A percentile compares a stretch with the other conserved stretches of the same genome.
phyloP scores from a whole-genome alignment of 1,140 invertebrate genomes.

The Ganaspis sp. region DNA sequence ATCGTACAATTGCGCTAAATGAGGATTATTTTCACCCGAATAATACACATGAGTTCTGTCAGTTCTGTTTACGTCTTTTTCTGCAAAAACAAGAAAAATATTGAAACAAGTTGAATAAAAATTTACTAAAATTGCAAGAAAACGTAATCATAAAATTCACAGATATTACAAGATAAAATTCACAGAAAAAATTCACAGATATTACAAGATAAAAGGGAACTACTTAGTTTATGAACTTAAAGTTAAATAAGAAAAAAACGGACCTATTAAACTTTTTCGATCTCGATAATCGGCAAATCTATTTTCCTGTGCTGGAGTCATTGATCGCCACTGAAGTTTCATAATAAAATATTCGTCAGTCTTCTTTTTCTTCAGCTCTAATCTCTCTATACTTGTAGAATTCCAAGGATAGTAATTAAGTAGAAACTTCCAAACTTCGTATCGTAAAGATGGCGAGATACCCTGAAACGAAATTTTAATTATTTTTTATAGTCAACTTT shows the following conservation, averaged over 20 bases:
- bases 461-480: slow-evolving; percentile 76
- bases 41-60: slow-evolving; percentile 95
- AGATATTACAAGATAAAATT: slow-evolving; percentile 18
- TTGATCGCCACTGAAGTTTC: slow-evolving; percentile 97
- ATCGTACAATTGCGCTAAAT: slow-evolving; percentile 90
- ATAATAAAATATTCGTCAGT: slow-evolving; percentile 94
- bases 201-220: no score
- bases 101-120: slow-evolving; percentile 1
- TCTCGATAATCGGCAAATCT: slow-evolving; percentile 93
- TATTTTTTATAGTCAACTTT: slow-evolving; percentile 2
- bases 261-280: slow-evolving; percentile 93
- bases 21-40: slow-evolving; percentile 92
- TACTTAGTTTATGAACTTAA: no score
- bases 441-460: slow-evolving; percentile 82
- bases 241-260: slow-evolving; percentile 28
- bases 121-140: slow-evolving; percentile 26
- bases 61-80: slow-evolving; percentile 98
- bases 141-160: background rate
- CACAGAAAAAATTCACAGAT: background rate
- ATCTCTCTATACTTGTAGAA: slow-evolving; percentile 84
- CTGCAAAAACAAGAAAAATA: slow-evolving; percentile 75
- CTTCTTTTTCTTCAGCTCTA: slow-evolving; percentile 82
- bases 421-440: slow-evolving; percentile 96
- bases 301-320: slow-evolving; percentile 90
- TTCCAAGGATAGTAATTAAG: slow-evolving; percentile 93